Conservation (phyloP, 1,140 invertebrate species). For the Glossosoma conforme region DNA sequence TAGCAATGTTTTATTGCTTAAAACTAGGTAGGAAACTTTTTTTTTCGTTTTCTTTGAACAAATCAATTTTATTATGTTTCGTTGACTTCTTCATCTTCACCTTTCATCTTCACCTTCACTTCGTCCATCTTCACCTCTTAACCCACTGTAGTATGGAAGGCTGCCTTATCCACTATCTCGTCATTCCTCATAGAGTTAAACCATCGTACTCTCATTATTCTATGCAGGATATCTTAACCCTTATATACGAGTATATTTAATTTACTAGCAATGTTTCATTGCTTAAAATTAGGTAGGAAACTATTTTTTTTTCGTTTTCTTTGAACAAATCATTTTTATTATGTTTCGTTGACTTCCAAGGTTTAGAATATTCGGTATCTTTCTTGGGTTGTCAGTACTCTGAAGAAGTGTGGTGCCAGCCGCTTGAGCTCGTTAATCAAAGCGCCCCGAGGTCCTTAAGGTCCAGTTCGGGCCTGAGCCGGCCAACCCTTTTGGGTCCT, state of each 20-base stretch:
- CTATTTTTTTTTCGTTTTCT: constrained; percentile 1
- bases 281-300: not conserved
- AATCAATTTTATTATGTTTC: not conserved
- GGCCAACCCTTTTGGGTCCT: constrained; percentile 3
- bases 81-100: no score
- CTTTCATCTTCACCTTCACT: no score
- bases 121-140: no score
- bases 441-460: constrained; percentile 1
- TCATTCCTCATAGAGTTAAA: no score
- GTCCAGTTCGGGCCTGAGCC: not conserved
- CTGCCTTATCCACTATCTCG: no score
- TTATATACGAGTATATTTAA: no score
- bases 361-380: no score
- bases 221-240: no score
- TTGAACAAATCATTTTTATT: not conserved
- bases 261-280: no score
- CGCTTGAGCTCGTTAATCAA: not conserved
- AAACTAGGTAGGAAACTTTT: not conserved
- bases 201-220: no score
- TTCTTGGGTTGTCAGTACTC: not conserved
- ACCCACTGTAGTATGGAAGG: no score
- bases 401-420: not conserved
- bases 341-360: not conserved
- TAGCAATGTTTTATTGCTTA: not conserved
- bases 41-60: not conserved